Evolutionary conservation across 2,888 invertebrate species (phyloP).

Genomic region (Isotomurus palustris): DNA sequence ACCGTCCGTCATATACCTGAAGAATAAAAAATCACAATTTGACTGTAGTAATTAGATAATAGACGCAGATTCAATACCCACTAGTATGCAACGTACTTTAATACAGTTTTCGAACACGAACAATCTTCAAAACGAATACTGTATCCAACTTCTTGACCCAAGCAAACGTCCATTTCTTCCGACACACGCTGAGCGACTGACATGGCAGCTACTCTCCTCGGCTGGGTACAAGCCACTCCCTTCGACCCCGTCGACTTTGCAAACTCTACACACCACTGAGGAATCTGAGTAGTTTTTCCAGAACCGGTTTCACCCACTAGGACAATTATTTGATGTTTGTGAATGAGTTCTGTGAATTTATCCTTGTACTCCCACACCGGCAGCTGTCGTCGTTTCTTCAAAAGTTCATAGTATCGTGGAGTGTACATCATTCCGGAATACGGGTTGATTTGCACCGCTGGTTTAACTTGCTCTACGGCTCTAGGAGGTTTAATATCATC

Average conservation of each 20-base stretch:
- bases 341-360: slow-evolving; percentile 91
- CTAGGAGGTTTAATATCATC: background rate
- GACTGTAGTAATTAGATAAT: background rate
- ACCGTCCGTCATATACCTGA: slow-evolving; percentile 97
- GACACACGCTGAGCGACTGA: slow-evolving; percentile 97
- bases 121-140: slow-evolving; percentile 99
- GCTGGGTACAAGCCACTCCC: slow-evolving; percentile 94
- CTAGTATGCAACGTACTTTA: slow-evolving; percentile 63
- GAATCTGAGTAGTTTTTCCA: slow-evolving; percentile 99
- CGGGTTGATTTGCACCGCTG: slow-evolving; percentile 60
- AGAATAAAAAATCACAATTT: background rate
- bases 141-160: slow-evolving; percentile 88
- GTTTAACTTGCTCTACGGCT: slow-evolving; percentile 38
- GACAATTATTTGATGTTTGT: slow-evolving; percentile 88
- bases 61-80: background rate
- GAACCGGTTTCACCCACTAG: slow-evolving; percentile 99
- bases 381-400: slow-evolving; percentile 79
- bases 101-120: slow-evolving; percentile 83
- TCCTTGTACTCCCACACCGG: slow-evolving; percentile 98
- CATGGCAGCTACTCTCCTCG: slow-evolving; percentile 97
- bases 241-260: slow-evolving; percentile 63
- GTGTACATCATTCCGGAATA: slow-evolving; percentile 80
- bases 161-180: slow-evolving; percentile 96
- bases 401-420: slow-evolving; percentile 75
- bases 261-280: slow-evolving; percentile 85